Percentiles rank a stretch among this genome's conserved stretches.
Evolutionary conservation across 2,888 invertebrate genomes (phyloP).

Genomic region (Hedychridium roseum): DNA sequence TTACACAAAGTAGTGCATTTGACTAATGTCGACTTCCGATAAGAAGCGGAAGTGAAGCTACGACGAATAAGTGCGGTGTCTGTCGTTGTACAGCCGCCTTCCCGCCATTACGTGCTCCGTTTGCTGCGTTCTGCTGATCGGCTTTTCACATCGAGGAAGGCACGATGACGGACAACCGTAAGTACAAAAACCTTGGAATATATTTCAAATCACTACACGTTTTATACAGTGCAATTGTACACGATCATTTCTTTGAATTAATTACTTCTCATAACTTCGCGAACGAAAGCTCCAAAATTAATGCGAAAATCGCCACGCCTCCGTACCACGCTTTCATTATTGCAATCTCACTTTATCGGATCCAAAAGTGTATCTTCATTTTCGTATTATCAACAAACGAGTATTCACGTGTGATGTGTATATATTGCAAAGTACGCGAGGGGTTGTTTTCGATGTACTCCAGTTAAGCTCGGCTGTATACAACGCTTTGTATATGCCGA

Average conservation of each 20-base stretch:
- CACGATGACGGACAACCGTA: conserved; percentile 59
- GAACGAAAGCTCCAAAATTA: too few species aligned
- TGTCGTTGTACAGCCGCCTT: conserved; percentile 31
- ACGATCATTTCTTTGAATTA: neutral
- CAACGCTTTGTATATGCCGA: too few species aligned
- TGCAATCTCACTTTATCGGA: neutral
- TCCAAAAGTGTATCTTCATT: neutral
- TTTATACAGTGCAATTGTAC: neutral
- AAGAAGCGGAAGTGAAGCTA: too few species aligned
- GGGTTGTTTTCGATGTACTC: too few species aligned
- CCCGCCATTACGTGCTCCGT: conserved; percentile 52
- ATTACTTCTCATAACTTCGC: neutral
- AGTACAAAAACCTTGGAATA: conserved; percentile 34
- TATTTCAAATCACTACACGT: neutral
- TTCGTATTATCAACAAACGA: too few species aligned
- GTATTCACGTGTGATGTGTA: too few species aligned
- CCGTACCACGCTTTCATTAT: neutral
- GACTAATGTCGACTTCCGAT: too few species aligned
- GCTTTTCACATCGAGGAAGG: conserved; percentile 16
- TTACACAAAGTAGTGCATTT: too few species aligned
- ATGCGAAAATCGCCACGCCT: conserved; percentile 1
- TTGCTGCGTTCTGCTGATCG: conserved; percentile 18
- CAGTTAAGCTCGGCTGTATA: too few species aligned
- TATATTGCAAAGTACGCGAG: too few species aligned
- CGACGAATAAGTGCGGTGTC: neutral